These are phyloP conservation scores for Rhinopithecus roxellana DNA, from an alignment of 2,113 vertebrate genomes.

Conservation along the genomic window DNA sequence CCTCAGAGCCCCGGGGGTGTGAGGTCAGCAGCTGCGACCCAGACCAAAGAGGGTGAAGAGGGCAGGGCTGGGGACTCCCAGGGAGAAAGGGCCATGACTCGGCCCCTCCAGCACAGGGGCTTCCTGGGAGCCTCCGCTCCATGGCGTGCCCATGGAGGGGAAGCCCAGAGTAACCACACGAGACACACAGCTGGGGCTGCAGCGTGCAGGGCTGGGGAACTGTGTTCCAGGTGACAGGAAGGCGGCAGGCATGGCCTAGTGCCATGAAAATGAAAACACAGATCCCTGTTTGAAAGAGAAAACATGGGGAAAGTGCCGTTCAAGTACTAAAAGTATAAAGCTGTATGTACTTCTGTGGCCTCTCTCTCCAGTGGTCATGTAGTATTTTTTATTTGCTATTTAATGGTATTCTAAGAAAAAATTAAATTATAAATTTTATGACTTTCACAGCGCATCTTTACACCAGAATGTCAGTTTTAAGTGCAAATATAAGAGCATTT, in stretches of 20 bases:
- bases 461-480: neutral
- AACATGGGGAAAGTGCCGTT: neutral
- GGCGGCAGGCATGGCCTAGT: neutral
- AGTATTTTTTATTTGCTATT: neutral
- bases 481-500: neutral
- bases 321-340: neutral
- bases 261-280: neutral
- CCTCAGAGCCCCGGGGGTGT: neutral
- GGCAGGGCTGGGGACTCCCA: neutral
- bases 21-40: neutral
- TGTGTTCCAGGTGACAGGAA: neutral
- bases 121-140: neutral
- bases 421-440: neutral
- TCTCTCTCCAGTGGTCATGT: neutral
- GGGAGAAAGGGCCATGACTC: no score
- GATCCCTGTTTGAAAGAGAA: neutral
- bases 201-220: rapidly evolving
- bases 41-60: neutral
- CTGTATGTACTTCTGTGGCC: neutral
- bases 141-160: neutral
- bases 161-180: no score
- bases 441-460: neutral
- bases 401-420: neutral
- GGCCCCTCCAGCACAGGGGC: neutral
- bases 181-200: neutral